phyloP scores from a whole-genome alignment of 2,113 vertebrate species.

The Gambusia holbrooki region DNA sequence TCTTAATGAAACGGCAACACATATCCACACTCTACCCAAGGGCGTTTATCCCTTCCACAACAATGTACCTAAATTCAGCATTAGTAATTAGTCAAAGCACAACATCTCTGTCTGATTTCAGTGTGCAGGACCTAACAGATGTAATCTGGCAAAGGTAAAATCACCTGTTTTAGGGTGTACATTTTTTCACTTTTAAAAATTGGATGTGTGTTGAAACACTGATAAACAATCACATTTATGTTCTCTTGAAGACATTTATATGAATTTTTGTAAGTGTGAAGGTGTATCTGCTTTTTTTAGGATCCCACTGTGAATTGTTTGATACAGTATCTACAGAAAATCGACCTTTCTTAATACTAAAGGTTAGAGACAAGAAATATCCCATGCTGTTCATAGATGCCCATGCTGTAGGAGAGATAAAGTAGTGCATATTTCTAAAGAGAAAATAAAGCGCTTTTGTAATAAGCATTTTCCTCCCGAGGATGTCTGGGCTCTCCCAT shows the following conservation, averaged over 20 bases:
- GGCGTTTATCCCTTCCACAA: not conserved
- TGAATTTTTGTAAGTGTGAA: slow-evolving; percentile 2
- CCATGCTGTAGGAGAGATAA: too few relatives aligned
- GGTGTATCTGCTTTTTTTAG: not conserved
- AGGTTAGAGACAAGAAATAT: not conserved
- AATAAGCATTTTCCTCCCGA: too few relatives aligned
- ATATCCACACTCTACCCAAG: not conserved
- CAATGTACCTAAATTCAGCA: slow-evolving; percentile 12
- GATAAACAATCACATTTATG: not conserved
- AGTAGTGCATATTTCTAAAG: too few relatives aligned
- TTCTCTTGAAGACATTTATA: not conserved
- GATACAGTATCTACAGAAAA: not conserved
- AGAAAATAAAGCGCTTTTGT: too few relatives aligned
- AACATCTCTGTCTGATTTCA: slow-evolving; percentile 20
- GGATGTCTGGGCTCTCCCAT: too few relatives aligned
- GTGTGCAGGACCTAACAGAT: slow-evolving; percentile 1
- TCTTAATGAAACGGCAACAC: not conserved
- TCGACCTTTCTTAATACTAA: not conserved
- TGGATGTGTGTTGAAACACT: not conserved
- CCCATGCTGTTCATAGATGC: not conserved
- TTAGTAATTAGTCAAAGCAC: slow-evolving; percentile 19
- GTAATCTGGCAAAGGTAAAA: not conserved
- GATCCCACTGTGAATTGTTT: not conserved
- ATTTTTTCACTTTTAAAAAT: not conserved
- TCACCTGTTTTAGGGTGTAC: not conserved